These are phyloP conservation scores for Melanogrammus aeglefinus DNA, from an alignment of 2,797 vertebrate genomes.

Conservation along the genomic window DNA sequence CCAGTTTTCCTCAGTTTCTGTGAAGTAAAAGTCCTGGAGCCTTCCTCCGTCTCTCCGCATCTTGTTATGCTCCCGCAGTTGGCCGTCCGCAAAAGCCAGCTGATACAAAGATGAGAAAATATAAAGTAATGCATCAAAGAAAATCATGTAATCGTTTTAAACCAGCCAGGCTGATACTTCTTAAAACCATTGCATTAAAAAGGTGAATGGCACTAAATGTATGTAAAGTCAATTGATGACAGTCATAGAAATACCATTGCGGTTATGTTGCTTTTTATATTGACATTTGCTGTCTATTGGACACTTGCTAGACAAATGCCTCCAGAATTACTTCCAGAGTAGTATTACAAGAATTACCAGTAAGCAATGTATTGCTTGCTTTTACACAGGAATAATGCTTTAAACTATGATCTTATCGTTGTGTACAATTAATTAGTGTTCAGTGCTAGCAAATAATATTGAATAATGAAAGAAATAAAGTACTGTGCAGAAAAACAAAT, in stretches of 20 bases:
- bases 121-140: neutral
- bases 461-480: neutral
- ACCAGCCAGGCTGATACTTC: neutral
- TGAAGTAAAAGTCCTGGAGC: slow-evolving; percentile 21
- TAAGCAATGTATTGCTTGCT: neutral
- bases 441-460: neutral
- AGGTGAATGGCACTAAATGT: neutral
- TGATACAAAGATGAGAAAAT: slow-evolving; percentile 18
- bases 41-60: slow-evolving; percentile 28
- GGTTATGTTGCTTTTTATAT: neutral
- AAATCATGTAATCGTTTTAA: neutral
- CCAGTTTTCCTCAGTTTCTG: slow-evolving; percentile 29
- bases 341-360: neutral
- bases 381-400: neutral
- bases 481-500: neutral
- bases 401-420: neutral
- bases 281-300: neutral
- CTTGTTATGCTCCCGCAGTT: slow-evolving; percentile 71
- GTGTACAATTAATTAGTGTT: neutral
- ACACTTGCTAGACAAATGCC: neutral
- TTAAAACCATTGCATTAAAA: neutral
- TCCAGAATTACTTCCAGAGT: too few relatives aligned
- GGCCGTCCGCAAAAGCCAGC: slow-evolving; percentile 66
- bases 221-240: neutral
- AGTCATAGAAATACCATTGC: neutral